These are phyloP conservation scores for Rhagonycha lutea DNA, from an alignment of 2,888 invertebrate genomes.

Conservation along the genomic window DNA sequence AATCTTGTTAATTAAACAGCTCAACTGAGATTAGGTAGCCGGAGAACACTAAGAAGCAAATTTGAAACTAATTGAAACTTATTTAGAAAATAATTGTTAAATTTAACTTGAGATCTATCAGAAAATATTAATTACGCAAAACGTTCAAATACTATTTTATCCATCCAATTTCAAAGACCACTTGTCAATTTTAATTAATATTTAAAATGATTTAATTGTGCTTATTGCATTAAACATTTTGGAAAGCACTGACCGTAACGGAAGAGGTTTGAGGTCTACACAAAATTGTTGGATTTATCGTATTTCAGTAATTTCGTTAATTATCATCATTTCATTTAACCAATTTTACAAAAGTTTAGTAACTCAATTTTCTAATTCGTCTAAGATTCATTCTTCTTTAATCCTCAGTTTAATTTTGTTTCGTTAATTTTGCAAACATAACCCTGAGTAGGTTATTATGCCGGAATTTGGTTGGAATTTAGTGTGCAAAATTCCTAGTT, in stretches of 20 bases:
- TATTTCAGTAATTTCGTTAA: background rate
- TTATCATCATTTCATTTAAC: background rate
- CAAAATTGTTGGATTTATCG: background rate
- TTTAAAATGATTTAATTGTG: background rate
- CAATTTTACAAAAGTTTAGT: background rate
- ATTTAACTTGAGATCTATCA: background rate
- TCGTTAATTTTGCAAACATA: too few species aligned
- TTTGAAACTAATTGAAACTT: background rate
- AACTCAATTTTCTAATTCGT: too few species aligned
- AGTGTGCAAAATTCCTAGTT: background rate
- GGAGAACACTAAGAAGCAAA: background rate
- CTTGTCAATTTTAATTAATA: background rate
- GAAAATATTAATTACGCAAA: background rate
- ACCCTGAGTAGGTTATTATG: too few species aligned
- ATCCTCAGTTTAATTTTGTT: too few species aligned
- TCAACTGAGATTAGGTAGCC: background rate
- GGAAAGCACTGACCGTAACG: background rate
- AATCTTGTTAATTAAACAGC: background rate
- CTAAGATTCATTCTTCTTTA: too few species aligned
- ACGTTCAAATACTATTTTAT: background rate
- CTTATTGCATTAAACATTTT: background rate
- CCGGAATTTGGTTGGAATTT: background rate
- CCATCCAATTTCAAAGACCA: background rate
- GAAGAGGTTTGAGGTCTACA: background rate
- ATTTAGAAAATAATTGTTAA: background rate